phyloP scores from a whole-genome alignment of 1,140 invertebrate genomes.

The Halesus radiatus region DNA sequence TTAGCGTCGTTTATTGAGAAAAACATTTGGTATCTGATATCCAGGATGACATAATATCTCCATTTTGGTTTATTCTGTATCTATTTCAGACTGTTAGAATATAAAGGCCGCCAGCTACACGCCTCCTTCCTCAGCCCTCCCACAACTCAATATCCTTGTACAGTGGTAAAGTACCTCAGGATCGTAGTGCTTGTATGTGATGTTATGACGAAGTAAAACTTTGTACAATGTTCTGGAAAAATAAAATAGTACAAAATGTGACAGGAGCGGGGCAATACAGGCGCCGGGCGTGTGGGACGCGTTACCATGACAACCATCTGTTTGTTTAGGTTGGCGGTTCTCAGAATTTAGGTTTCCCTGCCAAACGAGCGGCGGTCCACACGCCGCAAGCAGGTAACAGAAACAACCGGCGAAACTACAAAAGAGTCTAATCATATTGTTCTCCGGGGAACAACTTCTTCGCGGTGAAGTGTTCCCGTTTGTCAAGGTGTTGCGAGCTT shows the following conservation, averaged over 20 bases:
- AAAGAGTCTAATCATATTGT: not conserved
- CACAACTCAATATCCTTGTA: too few relatives aligned
- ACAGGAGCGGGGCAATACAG: slow-evolving; percentile 10
- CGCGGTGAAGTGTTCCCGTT: not conserved
- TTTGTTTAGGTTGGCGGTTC: slow-evolving; percentile 41
- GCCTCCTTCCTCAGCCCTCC: too few relatives aligned
- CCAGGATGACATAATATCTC: too few relatives aligned
- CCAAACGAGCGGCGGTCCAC: slow-evolving; percentile 4
- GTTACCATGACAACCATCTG: slow-evolving; percentile 35
- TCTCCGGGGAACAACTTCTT: not conserved
- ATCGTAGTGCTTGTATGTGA: too few relatives aligned
- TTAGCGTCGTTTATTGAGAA: too few relatives aligned
- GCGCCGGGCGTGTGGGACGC: slow-evolving; percentile 15
- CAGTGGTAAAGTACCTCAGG: too few relatives aligned
- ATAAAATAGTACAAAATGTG: not conserved
- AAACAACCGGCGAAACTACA: not conserved
- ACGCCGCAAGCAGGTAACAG: not conserved
- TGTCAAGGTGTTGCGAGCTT: not conserved
- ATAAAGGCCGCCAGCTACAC: too few relatives aligned
- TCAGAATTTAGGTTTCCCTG: not conserved
- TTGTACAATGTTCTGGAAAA: not conserved
- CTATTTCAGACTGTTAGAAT: too few relatives aligned
- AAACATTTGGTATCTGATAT: too few relatives aligned
- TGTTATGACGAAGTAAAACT: not conserved
- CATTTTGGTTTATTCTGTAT: too few relatives aligned